phyloP scores from a whole-genome alignment of 2,797 vertebrate species.

The Etheostoma perlongum region DNA sequence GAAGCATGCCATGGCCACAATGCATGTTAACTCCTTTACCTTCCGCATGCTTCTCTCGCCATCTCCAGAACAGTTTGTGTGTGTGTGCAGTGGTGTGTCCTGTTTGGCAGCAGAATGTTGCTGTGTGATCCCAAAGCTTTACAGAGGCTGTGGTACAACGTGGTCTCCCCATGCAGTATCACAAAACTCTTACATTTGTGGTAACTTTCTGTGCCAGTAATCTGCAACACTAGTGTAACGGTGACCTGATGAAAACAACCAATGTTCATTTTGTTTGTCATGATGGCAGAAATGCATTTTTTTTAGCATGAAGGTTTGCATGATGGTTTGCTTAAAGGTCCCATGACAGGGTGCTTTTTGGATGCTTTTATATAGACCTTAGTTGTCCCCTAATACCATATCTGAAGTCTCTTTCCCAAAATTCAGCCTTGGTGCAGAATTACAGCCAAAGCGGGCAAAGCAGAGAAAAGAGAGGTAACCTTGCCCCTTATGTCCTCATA shows the following conservation, averaged over 20 bases:
- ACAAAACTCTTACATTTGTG: not conserved
- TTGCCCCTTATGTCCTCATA: too few relatives aligned
- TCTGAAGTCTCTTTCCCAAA: too few relatives aligned
- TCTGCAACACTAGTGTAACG: not conserved
- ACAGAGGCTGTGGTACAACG: not conserved
- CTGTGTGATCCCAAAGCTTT: conserved; percentile 44
- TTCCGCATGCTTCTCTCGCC: not conserved
- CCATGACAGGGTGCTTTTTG: too few relatives aligned
- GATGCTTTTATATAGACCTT: too few relatives aligned
- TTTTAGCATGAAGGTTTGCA: too few relatives aligned
- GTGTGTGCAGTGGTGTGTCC: not conserved
- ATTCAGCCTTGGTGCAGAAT: too few relatives aligned
- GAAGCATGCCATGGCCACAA: not conserved
- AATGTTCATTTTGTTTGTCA: not conserved
- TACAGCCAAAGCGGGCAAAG: too few relatives aligned
- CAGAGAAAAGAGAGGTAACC: too few relatives aligned
- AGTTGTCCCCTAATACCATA: too few relatives aligned
- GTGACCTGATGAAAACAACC: not conserved
- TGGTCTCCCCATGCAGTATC: too few relatives aligned
- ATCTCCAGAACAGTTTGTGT: not conserved
- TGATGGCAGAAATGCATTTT: conserved; percentile 9
- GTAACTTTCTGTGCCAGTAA: not conserved
- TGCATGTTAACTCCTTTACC: conserved; percentile 14
- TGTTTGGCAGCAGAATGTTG: not conserved
- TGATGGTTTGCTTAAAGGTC: too few relatives aligned